Evolutionary conservation across 2,888 invertebrate species (phyloP).

Genomic region (Pycnomerus fuliginosus): DNA sequence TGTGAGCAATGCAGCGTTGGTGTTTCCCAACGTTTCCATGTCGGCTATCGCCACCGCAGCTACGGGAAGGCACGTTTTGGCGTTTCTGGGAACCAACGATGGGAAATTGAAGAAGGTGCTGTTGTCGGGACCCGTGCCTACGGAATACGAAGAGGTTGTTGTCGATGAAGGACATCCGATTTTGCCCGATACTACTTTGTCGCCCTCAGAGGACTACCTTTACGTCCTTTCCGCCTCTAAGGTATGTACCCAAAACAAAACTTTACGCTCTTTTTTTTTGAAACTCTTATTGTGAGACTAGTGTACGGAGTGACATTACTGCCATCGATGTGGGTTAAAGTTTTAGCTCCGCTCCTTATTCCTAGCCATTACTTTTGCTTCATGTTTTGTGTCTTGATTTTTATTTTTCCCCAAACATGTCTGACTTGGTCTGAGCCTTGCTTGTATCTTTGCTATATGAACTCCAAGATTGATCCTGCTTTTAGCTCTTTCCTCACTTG

Average conservation of each 20-base stretch:
- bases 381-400: too few relatives aligned
- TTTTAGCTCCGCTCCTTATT: too few relatives aligned
- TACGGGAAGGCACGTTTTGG: constrained; percentile 89
- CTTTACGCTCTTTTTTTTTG: neutral
- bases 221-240: constrained; percentile 80
- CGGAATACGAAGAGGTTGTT: constrained; percentile 84
- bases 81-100: constrained; percentile 86
- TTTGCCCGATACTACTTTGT: constrained; percentile 83
- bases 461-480: too few relatives aligned
- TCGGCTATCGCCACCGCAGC: constrained; percentile 85
- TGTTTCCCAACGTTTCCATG: constrained; percentile 77
- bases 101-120: constrained; percentile 86
- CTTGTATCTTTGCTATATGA: too few relatives aligned
- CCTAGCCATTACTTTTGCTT: too few relatives aligned
- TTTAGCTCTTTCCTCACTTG: too few relatives aligned
- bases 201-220: constrained; percentile 78
- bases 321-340: neutral
- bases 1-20: constrained; percentile 70
- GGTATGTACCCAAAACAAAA: constrained; percentile 51
- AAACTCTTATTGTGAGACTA: neutral
- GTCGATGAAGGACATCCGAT: constrained; percentile 78
- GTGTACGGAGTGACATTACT: too few relatives aligned
- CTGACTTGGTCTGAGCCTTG: too few relatives aligned
- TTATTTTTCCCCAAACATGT: too few relatives aligned
- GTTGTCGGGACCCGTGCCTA: constrained; percentile 69